Percentiles rank a stretch among this genome's conserved stretches.
These are phyloP conservation scores for Drosophila tanythrix DNA, from an alignment of 2,888 invertebrate species.

Conservation along the genomic window DNA sequence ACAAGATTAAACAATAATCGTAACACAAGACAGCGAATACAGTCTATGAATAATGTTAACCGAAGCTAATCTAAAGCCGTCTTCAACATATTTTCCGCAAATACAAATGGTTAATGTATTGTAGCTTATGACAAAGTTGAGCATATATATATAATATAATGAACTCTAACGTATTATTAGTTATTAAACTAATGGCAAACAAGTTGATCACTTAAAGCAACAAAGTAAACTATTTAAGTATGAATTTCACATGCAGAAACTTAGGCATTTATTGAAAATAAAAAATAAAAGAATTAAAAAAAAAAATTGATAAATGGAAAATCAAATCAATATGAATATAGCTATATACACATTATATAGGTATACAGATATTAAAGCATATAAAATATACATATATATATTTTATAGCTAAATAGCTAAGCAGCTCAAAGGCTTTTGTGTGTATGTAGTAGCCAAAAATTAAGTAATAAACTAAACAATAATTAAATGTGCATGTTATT, in stretches of 20 bases:
- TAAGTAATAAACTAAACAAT: slow-evolving; percentile 59
- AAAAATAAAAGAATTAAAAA: slow-evolving; percentile 26
- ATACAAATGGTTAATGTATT: slow-evolving; percentile 37
- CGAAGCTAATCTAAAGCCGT: slow-evolving; percentile 65
- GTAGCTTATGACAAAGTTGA: slow-evolving; percentile 64
- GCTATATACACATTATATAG: slow-evolving; percentile 46
- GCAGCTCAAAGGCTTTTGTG: slow-evolving; percentile 75
- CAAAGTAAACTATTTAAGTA: slow-evolving; percentile 52
- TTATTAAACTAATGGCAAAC: slow-evolving; percentile 44
- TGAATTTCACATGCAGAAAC: slow-evolving; percentile 61
- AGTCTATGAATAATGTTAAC: slow-evolving; percentile 60
- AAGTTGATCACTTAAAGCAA: slow-evolving; percentile 51
- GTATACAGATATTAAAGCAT: slow-evolving; percentile 34
- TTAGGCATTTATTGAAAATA: slow-evolving; percentile 69
- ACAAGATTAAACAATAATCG: slow-evolving; percentile 72
- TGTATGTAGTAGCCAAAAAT: slow-evolving; percentile 72
- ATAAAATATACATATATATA: slow-evolving; percentile 38
- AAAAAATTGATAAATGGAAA: slow-evolving; percentile 29
- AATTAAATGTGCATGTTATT: slow-evolving; percentile 66
- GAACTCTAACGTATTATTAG: slow-evolving; percentile 63
- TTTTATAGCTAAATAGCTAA: slow-evolving; percentile 67
- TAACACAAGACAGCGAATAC: slow-evolving; percentile 79
- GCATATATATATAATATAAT: slow-evolving; percentile 52
- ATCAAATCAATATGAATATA: neutral
- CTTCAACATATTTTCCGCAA: slow-evolving; percentile 54